Conservation (phyloP, 1,140 invertebrate species). For the Drosophila tropicalis region DNA sequence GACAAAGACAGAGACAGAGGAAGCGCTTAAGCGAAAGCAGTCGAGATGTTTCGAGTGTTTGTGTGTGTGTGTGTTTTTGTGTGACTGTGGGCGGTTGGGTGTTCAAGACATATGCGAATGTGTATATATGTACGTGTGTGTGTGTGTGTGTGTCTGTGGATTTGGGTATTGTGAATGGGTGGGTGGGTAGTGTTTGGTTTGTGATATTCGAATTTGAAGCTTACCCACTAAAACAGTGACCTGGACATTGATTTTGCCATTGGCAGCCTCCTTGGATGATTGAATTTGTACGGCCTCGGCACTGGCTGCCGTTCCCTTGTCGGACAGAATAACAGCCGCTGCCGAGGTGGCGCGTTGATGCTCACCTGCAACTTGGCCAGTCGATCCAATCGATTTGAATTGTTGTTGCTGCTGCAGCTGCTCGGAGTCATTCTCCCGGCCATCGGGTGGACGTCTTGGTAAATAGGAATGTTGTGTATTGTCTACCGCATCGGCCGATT, state of each 20-base stretch:
- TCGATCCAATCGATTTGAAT: conserved; percentile 41
- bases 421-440: conserved; percentile 88
- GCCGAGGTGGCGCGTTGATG: conserved; percentile 72
- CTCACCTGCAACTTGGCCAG: conserved; percentile 33
- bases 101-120: conserved; percentile 1
- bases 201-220: conserved; percentile 33
- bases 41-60: not conserved
- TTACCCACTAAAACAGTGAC: conserved; percentile 90
- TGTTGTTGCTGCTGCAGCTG: conserved; percentile 58
- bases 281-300: conserved; percentile 84
- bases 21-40: conserved; percentile 56
- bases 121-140: not conserved
- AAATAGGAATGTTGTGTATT: conserved; percentile 74
- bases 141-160: not conserved
- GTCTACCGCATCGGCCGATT: conserved; percentile 68
- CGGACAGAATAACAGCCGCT: conserved; percentile 71
- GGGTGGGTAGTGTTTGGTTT: conserved; percentile 11
- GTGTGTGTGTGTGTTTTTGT: not conserved
- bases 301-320: conserved; percentile 83
- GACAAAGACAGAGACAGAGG: conserved; percentile 51
- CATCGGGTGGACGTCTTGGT: conserved; percentile 87
- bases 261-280: conserved; percentile 88
- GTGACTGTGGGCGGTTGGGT: conserved; percentile 15
- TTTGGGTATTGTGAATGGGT: conserved; percentile 14
- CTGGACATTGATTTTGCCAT: conserved; percentile 95